Percentiles rank a stretch among this genome's conserved stretches.
phyloP scores from a whole-genome alignment of 2,113 vertebrate species.

The Numida meleagris region DNA sequence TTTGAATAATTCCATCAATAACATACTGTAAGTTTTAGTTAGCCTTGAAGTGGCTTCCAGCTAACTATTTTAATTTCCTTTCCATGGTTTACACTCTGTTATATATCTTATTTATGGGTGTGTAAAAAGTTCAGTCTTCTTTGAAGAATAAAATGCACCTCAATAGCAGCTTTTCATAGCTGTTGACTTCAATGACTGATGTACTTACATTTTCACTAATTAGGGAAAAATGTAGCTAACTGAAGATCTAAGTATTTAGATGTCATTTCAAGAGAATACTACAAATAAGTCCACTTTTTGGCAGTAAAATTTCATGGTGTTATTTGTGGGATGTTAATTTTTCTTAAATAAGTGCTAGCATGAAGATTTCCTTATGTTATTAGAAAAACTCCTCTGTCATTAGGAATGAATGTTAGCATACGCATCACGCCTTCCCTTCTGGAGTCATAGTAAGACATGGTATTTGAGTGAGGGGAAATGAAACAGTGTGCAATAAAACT shows the following conservation, averaged over 20 bases:
- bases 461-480: background rate
- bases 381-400: slow-evolving; percentile 3
- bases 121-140: background rate
- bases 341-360: background rate
- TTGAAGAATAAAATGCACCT: background rate
- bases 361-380: background rate
- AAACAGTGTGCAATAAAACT: background rate
- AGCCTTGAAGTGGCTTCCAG: background rate
- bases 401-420: background rate
- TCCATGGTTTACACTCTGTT: background rate
- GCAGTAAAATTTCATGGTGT: background rate
- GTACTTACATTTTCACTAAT: background rate
- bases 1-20: background rate
- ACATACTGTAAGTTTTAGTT: background rate
- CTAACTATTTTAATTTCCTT: background rate
- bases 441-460: background rate
- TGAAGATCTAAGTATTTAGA: background rate
- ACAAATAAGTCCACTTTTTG: background rate
- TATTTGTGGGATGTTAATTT: slow-evolving; percentile 16
- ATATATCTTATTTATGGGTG: too few species aligned
- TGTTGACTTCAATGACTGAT: background rate
- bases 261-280: background rate
- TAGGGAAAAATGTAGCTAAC: background rate
- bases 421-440: background rate
- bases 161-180: background rate